A percentile compares a stretch with the other conserved stretches of the same genome.
phyloP scores from a whole-genome alignment of 2,113 vertebrate genomes.

The Litocranius walleri region DNA sequence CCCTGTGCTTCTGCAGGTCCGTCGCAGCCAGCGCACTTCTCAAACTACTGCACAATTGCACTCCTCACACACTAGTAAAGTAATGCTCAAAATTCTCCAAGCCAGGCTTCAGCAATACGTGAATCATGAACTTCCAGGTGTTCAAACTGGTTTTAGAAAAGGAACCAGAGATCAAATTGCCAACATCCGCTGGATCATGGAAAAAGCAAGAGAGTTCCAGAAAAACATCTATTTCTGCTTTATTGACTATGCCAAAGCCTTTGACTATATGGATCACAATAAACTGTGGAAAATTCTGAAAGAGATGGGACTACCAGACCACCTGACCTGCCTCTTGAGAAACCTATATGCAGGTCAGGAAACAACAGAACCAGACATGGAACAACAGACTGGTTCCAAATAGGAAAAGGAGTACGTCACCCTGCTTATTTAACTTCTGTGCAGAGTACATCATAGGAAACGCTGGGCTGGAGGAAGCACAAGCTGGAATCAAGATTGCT shows the following conservation, averaged over 20 bases:
- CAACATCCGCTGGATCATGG: no score
- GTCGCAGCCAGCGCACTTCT: fast-evolving
- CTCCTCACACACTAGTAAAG: no score
- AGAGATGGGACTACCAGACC: background rate
- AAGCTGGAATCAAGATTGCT: background rate
- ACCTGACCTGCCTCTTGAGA: background rate
- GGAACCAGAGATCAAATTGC: no score
- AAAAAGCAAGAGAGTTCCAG: background rate
- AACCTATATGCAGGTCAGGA: background rate
- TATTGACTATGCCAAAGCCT: background rate
- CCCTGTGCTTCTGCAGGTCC: fast-evolving
- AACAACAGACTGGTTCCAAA: background rate
- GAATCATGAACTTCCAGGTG: no score
- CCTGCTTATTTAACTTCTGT: background rate
- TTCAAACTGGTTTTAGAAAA: no score
- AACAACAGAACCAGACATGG: background rate
- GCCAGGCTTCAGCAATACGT: no score
- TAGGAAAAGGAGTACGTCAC: background rate
- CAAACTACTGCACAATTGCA: no score
- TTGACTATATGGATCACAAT: background rate
- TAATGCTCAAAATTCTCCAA: no score
- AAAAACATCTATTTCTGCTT: background rate
- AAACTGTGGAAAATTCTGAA: background rate
- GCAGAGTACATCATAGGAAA: background rate
- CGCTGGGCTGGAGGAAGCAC: background rate